Base-by-base conservation (phyloP, 2,113 vertebrate species). In the Heloderma charlesbogerti region DNA sequence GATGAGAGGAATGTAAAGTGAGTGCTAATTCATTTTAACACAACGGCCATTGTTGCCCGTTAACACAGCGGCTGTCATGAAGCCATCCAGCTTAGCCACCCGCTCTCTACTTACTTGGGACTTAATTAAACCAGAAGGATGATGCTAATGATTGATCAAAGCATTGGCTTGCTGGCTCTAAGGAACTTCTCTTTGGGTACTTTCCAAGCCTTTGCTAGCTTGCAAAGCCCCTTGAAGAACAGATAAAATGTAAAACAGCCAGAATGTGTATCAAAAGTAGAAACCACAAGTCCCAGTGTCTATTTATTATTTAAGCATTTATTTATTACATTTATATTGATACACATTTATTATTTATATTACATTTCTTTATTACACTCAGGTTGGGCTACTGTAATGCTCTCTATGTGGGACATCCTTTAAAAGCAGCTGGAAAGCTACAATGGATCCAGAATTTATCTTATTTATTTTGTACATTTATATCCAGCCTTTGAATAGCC, bases 1-100 rank as follows among this genome's bases (percentile, higher is more conserved):
- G 94, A 95, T 93, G 92, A 96, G 95, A 95, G 86, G 91, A 88
- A 94, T 95, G 92, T 72, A 92, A 95, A 96, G 81, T 18, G 18
- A 93, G 91, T 90, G 82, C 78, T 90, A 94, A 94, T 94, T 93
- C 92, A 93, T 94, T 92, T 94, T 93, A 95, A 94, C 84, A 63
- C 0, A 2, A 51, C 29, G 29, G 75, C 87, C 91, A 85, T 89
- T 6, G 2, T 54, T 75, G 88, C 89, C 93, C 88, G 92, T 95
- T 40, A 43, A 92, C 75, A 1, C 6, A 84, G 93, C 86, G 18
- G 63, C 89, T 85, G 82, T 63, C 79, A 63, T 66, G 90, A 89
- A 92, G 74, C 88, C 74, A 83, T 74, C 93, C 94, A 27, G 72
- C 90, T 84, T 84, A 6, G 1, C 86, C 37, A 48, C 20, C 43